Base-by-base conservation (phyloP, 2,888 invertebrate species). In the Volucella inflata region DNA sequence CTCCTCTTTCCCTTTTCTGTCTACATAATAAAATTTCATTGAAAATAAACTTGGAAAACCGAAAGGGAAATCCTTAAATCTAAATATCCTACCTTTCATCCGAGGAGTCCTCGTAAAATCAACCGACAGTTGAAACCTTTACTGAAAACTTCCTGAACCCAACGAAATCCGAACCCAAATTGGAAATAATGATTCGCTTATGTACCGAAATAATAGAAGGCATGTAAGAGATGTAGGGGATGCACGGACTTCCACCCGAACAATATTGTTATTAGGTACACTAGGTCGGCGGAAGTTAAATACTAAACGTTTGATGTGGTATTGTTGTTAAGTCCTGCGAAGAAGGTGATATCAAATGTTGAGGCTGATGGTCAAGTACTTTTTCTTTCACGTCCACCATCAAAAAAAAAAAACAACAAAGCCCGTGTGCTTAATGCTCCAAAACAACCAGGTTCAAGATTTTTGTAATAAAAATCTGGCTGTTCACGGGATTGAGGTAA, bases 141-240 rank as follows among this genome's bases (percentile, higher is more conserved):
- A 30, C 30, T 30, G 10, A 17, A 8, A 38, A 67, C 14, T 17
- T 59, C 40, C 36, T 8, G 8, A 59, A 67, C 59, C 76, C 59
- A 50, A 48, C 21, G 21, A 21, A 76, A 60, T 42, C 48, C 67
- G 67, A 44, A 42, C 51, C 67, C 67, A 68, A 76, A 59, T 76
- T 76, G 76, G 53, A 76, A 76, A 50, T 67, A 76, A 76, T 68
- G 76, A 60, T 67, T 36, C 16, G 51, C 67, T 51, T 59, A 67
- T 76, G 59, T 44, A 50, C 17, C 51, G 44, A 40, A 44, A 60
- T 75, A 67, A 67, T 40, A 75, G 67, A 50, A 67, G 42, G 17
- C 40, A 59, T 59, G 59, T 59, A 9, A 48, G 10, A 3, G 38
- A 40, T 42, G 42, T 51, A 51, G 50, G 59, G 57, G 51, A 76